A percentile compares a stretch with the other conserved stretches of the same genome.
Evolutionary conservation across 2,113 vertebrate species (phyloP).

Genomic region (Mystacornis crossleyi): DNA sequence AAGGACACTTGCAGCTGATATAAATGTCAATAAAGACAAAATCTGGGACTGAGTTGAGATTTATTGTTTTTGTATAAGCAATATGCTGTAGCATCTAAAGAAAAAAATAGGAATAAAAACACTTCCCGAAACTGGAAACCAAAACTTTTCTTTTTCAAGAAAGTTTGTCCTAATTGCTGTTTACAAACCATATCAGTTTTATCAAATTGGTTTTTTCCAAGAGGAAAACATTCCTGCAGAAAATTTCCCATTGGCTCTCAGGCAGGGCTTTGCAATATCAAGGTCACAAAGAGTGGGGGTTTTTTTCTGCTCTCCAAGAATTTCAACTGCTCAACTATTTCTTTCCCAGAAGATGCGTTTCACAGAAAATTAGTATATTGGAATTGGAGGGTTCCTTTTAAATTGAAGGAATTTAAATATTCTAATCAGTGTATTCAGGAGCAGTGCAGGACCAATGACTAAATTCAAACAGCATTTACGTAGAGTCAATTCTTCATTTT

Average conservation of each 20-base stretch:
- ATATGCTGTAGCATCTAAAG: background rate
- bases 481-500: background rate
- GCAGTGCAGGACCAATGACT: background rate
- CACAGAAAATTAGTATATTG: background rate
- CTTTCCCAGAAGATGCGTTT: conserved; percentile 18
- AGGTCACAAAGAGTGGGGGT: background rate
- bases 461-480: background rate
- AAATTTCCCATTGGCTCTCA: background rate
- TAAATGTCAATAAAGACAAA: background rate
- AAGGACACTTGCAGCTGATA: background rate
- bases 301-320: conserved; percentile 18
- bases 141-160: background rate
- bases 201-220: conserved; percentile 10
- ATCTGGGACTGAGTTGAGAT: background rate
- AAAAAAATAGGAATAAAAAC: background rate
- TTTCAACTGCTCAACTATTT: background rate
- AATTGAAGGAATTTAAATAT: background rate
- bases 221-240: background rate
- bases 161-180: background rate
- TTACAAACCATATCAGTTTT: background rate
- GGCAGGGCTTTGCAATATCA: background rate
- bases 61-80: background rate
- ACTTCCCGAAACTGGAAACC: background rate
- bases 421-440: background rate
- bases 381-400: background rate